Evolutionary conservation across 2,888 invertebrate species (phyloP), one percentile per base, ranked within the genome.

Genomic region (Melanargia galathea): DNA sequence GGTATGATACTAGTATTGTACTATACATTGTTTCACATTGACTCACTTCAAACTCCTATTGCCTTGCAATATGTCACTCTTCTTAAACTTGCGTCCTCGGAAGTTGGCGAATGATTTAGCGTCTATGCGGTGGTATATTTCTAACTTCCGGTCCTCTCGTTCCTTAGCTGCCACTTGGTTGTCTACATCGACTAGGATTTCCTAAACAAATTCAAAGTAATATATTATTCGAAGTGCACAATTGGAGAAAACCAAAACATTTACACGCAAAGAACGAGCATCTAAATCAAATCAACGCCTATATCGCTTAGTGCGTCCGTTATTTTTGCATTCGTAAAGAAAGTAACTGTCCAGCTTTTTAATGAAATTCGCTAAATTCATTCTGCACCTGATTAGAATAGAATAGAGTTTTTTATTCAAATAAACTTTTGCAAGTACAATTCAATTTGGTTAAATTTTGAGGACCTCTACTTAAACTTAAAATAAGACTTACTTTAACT

Each of bases 151-250:
- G 81, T 97, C 96, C 73, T 97, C 96, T 62, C 97, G 93, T 81
- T 98, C 97, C 74, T 97, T 97, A 61, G 97, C 96, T 0, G 97
- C 98, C 30, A 99, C 98, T 80, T 97, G 96, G 33, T 96, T 95
- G 84, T 99, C 96, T 0, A 99, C 97, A 82, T 97, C 96, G 0
- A 96, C 95, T 71, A 98, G 92, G 69, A 99, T 96, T 75, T 97
- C 96, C 93, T 94, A 73, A 1, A 73, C 73, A 67, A 60, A 35
- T 20, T 18, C 35, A 33, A 2, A 5, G 6, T n/a, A n/a, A n/a
- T n/a, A n/a, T n/a, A n/a, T n/a, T n/a, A n/a, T n/a, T n/a, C n/a
- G n/a, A n/a, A n/a, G n/a, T n/a, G n/a, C n/a, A n/a, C n/a, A n/a
- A n/a, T n/a, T n/a, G n/a, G n/a, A n/a, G n/a, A n/a, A n/a, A n/a